These are phyloP conservation scores for Xenopus laevis DNA, from an alignment of 2,113 vertebrate species.

Conservation along the genomic window DNA sequence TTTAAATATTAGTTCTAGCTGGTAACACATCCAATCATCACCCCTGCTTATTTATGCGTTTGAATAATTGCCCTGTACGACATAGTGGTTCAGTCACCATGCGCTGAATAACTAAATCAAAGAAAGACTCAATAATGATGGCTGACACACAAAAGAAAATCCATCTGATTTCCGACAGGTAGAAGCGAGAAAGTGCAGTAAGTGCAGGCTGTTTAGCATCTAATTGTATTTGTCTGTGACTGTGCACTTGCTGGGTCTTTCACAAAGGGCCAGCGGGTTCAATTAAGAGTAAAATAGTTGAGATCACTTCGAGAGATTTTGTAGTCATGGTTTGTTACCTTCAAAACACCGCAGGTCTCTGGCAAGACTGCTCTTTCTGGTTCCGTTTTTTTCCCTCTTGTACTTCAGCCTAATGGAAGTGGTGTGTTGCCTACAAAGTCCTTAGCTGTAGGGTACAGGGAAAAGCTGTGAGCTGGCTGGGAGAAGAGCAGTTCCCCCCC, in stretches of 20 bases:
- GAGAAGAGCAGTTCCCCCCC: constrained; percentile 27
- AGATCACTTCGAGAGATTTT: constrained; percentile 13
- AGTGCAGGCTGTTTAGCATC: constrained; percentile 5
- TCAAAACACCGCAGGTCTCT: constrained; percentile 27
- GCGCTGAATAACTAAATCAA: background rate
- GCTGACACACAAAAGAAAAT: background rate
- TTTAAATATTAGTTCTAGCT: too few relatives aligned
- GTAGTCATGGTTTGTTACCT: constrained; percentile 38
- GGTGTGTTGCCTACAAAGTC: constrained; percentile 16
- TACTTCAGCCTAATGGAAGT: constrained; percentile 9
- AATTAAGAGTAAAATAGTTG: constrained; percentile 31
- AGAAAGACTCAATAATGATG: background rate
- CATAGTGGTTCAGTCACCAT: background rate
- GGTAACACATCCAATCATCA: too few relatives aligned
- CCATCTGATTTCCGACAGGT: background rate
- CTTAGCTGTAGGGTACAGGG: constrained; percentile 29
- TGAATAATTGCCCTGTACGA: background rate
- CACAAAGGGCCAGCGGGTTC: constrained; percentile 25
- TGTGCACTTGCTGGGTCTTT: constrained; percentile 20
- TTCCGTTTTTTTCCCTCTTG: constrained; percentile 15
- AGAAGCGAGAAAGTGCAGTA: background rate
- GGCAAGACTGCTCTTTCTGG: constrained; percentile 11
- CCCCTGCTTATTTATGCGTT: too few relatives aligned
- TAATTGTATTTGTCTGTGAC: constrained; percentile 11
- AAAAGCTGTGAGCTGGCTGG: constrained; percentile 27